phyloP scores from a whole-genome alignment of 1,140 invertebrate species.

The Drosophila subobscura region DNA sequence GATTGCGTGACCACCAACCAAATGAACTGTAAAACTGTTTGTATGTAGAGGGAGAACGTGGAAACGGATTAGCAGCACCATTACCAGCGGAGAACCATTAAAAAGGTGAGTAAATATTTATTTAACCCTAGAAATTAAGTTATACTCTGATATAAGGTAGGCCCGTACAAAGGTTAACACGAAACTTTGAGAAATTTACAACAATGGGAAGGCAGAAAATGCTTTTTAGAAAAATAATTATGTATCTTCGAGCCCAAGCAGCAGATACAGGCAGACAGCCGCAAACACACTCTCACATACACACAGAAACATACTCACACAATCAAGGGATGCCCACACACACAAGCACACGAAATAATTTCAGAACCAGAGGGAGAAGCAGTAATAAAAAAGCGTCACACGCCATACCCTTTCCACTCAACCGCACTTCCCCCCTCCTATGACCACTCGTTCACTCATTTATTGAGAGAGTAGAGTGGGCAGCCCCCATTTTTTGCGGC shows the following conservation, averaged over 20 bases:
- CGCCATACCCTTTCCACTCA: constrained; percentile 55
- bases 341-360: constrained; percentile 66
- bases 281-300: constrained; percentile 38
- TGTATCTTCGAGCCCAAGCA: constrained; percentile 80
- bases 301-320: constrained; percentile 25
- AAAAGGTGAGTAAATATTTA: constrained; percentile 41
- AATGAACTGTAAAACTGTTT: too few species aligned
- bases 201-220: constrained; percentile 82
- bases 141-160: constrained; percentile 5
- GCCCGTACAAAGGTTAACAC: constrained; percentile 33
- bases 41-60: not conserved
- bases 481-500: constrained; percentile 50
- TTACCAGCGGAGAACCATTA: not conserved
- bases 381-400: constrained; percentile 70
- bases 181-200: constrained; percentile 78
- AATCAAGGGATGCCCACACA: constrained; percentile 18
- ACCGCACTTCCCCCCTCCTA: constrained; percentile 20
- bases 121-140: not conserved
- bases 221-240: constrained; percentile 83
- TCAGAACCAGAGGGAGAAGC: constrained; percentile 59
- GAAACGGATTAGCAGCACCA: constrained; percentile 17
- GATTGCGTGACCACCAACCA: constrained; percentile 46
- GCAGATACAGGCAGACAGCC: constrained; percentile 30
- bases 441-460: constrained; percentile 47
- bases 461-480: constrained; percentile 53